Conservation (phyloP, 1,140 invertebrate genomes). For the Drosophila mayri region DNA sequence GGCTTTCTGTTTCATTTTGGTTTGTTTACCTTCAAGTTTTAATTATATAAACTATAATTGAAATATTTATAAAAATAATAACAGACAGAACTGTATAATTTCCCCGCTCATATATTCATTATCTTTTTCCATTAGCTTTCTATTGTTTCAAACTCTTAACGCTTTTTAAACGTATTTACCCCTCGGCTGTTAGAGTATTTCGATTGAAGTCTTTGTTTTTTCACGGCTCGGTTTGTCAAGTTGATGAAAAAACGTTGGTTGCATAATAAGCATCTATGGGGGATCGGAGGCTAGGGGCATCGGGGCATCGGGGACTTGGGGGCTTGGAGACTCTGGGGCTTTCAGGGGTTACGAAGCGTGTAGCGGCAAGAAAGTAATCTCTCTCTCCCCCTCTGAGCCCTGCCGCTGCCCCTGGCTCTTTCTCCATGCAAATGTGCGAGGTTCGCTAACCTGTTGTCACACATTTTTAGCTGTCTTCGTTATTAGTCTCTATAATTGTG, state of each 20-base stretch:
- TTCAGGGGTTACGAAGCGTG: slow-evolving; percentile 36
- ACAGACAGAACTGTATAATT: neutral
- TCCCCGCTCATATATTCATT: neutral
- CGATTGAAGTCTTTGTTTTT: slow-evolving; percentile 61
- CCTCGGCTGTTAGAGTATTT: slow-evolving; percentile 24
- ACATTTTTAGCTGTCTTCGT: slow-evolving; percentile 67
- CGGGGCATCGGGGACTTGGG: slow-evolving; percentile 20
- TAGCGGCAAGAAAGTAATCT: slow-evolving; percentile 54
- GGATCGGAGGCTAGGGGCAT: slow-evolving; percentile 21
- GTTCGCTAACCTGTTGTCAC: slow-evolving; percentile 81
- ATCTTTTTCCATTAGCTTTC: neutral
- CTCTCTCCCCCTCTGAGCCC: slow-evolving; percentile 13
- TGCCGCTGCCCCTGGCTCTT: slow-evolving; percentile 4
- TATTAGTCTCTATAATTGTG: slow-evolving; percentile 78
- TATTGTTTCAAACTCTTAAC: slow-evolving; percentile 7
- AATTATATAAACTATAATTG: neutral
- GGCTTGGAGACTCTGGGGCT: slow-evolving; percentile 6
- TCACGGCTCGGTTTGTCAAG: slow-evolving; percentile 74
- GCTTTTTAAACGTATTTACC: slow-evolving; percentile 6
- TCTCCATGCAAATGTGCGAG: slow-evolving; percentile 70
- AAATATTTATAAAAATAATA: neutral
- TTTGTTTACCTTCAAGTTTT: neutral
- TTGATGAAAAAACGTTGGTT: slow-evolving; percentile 80
- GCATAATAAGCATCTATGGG: slow-evolving; percentile 78
- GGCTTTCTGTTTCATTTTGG: neutral